phyloP scores from a whole-genome alignment of 2,113 vertebrate species.

The Erinaceus europaeus region DNA sequence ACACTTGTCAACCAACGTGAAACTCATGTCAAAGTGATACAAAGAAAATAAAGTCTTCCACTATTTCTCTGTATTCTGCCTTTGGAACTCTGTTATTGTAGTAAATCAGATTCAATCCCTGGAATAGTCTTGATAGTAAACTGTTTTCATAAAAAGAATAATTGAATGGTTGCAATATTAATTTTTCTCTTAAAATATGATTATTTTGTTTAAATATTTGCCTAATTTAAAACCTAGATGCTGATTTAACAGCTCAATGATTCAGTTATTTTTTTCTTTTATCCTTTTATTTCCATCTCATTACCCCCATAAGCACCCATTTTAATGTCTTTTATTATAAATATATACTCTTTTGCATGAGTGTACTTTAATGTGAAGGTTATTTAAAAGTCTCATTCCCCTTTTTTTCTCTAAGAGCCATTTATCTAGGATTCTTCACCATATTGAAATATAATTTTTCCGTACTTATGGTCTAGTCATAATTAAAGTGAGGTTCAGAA shows the following conservation, averaged over 20 bases:
- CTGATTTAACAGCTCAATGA: not conserved
- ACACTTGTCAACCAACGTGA: not conserved
- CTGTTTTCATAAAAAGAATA: constrained; percentile 5
- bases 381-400: not conserved
- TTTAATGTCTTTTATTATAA: too few relatives aligned
- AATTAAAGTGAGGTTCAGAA: not conserved
- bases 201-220: constrained; percentile 17
- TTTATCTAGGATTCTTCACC: not conserved
- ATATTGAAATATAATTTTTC: constrained; percentile 14
- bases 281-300: too few relatives aligned
- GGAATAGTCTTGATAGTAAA: not conserved
- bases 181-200: constrained; percentile 16
- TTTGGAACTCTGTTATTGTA: not conserved
- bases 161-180: not conserved
- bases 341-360: too few relatives aligned
- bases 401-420: not conserved
- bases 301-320: too few relatives aligned
- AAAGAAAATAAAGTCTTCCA: constrained; percentile 6
- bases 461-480: not conserved
- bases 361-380: too few relatives aligned
- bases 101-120: constrained; percentile 22
- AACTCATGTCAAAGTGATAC: constrained; percentile 24
- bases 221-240: not conserved
- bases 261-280: too few relatives aligned
- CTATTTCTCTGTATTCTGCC: not conserved